Percentiles rank a stretch among this genome's conserved stretches.
phyloP scores from a whole-genome alignment of 2,797 vertebrate genomes.

The Eulemur rubriventer region DNA sequence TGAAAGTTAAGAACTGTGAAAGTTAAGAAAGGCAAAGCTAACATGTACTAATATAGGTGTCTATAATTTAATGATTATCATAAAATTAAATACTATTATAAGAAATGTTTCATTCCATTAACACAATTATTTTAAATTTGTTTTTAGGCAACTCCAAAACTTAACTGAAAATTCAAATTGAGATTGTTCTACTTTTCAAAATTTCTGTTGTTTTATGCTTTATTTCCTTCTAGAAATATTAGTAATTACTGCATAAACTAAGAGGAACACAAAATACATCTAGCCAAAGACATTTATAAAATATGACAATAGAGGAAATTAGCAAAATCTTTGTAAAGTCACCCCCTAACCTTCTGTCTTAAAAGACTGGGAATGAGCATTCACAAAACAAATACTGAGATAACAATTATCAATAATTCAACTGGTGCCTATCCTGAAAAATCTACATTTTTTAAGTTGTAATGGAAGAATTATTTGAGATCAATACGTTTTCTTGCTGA shows the following conservation, averaged over 20 bases:
- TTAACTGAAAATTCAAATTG: background rate
- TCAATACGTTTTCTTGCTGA: background rate
- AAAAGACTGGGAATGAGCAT: background rate
- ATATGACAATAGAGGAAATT: background rate
- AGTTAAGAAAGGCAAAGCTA: background rate
- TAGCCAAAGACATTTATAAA: background rate
- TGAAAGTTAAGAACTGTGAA: slow-evolving; percentile 1
- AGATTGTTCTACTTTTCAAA: background rate
- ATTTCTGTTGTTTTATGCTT: background rate
- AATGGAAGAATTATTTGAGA: background rate
- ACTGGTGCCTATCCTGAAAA: background rate
- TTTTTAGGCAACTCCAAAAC: background rate
- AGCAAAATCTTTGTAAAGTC: background rate
- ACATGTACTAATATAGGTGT: rapidly evolving
- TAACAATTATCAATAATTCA: background rate
- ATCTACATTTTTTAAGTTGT: background rate
- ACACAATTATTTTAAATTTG: background rate
- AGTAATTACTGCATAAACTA: background rate
- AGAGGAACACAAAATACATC: background rate
- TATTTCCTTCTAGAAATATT: background rate
- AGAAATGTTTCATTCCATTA: background rate
- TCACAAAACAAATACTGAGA: background rate
- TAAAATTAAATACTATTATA: background rate
- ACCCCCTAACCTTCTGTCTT: background rate
- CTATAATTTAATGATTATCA: background rate